Conservation (phyloP, 2,113 vertebrate species). For the Callithrix jacchus region DNA sequence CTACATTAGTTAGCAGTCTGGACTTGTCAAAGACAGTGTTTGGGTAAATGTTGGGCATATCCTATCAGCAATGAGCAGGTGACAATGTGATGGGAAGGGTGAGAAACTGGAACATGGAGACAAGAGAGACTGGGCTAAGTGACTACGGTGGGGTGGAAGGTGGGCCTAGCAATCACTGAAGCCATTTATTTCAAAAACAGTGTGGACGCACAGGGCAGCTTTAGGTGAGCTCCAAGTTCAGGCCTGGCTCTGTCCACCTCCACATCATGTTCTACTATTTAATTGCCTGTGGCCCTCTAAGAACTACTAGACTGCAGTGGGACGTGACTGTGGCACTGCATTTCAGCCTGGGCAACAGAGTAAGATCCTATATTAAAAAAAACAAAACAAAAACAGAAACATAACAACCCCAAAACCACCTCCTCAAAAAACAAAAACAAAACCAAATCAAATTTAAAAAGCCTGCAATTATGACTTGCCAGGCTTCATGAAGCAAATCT, state of each 20-base stretch:
- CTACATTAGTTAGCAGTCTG: background rate
- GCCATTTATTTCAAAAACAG: background rate
- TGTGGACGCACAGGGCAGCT: background rate
- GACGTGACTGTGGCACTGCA: background rate
- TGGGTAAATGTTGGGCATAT: background rate
- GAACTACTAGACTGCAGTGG: background rate
- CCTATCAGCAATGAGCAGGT: background rate
- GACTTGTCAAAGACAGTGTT: background rate
- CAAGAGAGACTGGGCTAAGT: background rate
- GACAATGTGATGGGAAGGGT: background rate
- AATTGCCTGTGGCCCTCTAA: background rate
- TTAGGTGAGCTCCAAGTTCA: background rate
- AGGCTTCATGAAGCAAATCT: background rate
- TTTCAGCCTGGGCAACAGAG: background rate
- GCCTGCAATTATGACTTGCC: background rate
- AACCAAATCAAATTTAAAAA: background rate
- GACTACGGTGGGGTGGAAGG: no score
- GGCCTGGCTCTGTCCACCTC: background rate
- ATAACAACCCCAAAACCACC: no score
- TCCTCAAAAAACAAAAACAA: no score
- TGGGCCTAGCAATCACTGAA: background rate
- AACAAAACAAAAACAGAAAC: no score
- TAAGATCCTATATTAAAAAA: background rate
- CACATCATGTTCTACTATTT: background rate
- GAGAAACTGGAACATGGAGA: background rate